phyloP scores from a whole-genome alignment of 1,140 invertebrate species.

The Leptopilina clavipes region DNA sequence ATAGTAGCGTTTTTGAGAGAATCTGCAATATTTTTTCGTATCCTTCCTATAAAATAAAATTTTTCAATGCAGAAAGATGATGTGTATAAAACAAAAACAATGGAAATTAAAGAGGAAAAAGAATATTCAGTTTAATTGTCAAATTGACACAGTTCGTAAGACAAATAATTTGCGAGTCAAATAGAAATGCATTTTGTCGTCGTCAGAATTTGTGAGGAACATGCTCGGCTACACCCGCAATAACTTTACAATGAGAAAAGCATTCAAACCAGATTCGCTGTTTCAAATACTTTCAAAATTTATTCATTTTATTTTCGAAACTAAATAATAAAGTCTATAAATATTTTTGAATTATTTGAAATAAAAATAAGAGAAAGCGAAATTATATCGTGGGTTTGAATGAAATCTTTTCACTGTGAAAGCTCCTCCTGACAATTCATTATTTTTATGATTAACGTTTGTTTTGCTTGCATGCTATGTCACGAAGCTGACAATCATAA shows the following conservation, averaged over 20 bases:
- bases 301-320: too few species aligned
- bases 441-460: not conserved
- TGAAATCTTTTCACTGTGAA: not conserved
- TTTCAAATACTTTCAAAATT: too few species aligned
- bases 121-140: constrained; percentile 1
- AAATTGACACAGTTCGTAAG: constrained; percentile 32
- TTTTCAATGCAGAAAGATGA: constrained; percentile 45
- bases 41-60: constrained; percentile 68
- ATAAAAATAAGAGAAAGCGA: not conserved
- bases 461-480: constrained; percentile 18
- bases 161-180: constrained; percentile 22
- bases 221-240: constrained; percentile 11
- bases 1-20: not conserved
- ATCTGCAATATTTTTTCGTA: constrained; percentile 38
- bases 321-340: too few species aligned
- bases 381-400: not conserved
- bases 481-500: constrained; percentile 31
- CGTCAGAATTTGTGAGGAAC: constrained; percentile 18
- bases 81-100: constrained; percentile 4
- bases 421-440: not conserved
- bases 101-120: not conserved
- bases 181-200: not conserved
- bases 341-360: too few species aligned
- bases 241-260: constrained; percentile 5
- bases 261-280: not conserved